Percentiles rank a stretch among this genome's conserved stretches.
Conservation (phyloP, 2,797 vertebrate genomes). For the Echeneis naucrates region DNA sequence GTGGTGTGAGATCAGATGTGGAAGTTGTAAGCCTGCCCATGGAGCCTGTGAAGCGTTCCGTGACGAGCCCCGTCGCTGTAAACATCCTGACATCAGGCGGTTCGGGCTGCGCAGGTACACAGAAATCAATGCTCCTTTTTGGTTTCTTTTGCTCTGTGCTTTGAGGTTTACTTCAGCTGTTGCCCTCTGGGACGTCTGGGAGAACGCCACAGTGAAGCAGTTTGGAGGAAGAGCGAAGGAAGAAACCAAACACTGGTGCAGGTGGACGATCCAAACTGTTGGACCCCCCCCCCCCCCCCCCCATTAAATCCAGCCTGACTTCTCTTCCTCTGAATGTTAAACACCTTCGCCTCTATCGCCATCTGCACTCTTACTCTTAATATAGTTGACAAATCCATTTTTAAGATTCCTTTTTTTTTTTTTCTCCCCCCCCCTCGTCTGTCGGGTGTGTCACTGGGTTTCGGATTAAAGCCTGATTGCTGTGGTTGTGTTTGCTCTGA, state of each 20-base stretch:
- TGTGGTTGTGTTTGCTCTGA: background rate
- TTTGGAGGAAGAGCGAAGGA: conserved; percentile 1
- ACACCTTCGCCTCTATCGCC: background rate
- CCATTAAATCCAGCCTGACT: conserved; percentile 16
- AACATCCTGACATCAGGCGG: conserved; percentile 16
- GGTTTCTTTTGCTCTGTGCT: conserved; percentile 1
- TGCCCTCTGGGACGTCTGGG: background rate
- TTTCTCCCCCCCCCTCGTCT: conserved; percentile 12
- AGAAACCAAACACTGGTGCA: conserved; percentile 16
- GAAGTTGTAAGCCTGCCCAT: conserved; percentile 10
- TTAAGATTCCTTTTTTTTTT: background rate
- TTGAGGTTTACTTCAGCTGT: background rate
- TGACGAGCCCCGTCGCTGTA: conserved; percentile 7
- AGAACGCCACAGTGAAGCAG: conserved; percentile 13
- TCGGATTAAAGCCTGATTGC: conserved; percentile 29
- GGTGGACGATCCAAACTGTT: conserved; percentile 20
- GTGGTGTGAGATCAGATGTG: conserved; percentile 26
- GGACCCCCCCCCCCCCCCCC: too few species aligned
- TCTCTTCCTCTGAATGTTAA: conserved; percentile 17
- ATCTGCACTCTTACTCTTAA: conserved; percentile 1
- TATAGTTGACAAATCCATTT: conserved; percentile 3
- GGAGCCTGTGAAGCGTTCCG: background rate
- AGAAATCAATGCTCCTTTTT: conserved; percentile 6
- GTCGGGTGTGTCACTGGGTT: conserved; percentile 27
- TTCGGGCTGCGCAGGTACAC: conserved; percentile 17